Percentiles rank a stretch among this genome's conserved stretches.
Conservation (phyloP, 2,888 invertebrate genomes). For the Taphrorychus bicolor region DNA sequence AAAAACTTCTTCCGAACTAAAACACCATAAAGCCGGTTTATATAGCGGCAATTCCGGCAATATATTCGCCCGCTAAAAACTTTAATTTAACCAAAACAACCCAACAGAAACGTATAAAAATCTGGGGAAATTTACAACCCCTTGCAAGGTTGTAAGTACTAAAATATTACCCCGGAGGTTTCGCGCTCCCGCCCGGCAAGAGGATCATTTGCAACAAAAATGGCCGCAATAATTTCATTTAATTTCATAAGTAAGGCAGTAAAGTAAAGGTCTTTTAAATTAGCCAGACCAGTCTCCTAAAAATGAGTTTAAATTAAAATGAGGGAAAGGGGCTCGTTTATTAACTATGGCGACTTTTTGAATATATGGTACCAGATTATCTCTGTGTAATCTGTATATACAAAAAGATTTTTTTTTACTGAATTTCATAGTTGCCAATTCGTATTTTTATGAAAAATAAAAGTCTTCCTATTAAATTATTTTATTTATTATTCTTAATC, state of each 20-base stretch:
- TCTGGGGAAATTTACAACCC: constrained; percentile 29
- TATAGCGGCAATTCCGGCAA: background rate
- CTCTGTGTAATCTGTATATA: too few species aligned
- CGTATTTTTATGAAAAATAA: too few species aligned
- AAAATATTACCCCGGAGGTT: constrained; percentile 33
- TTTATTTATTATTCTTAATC: too few species aligned
- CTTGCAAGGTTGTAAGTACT: constrained; percentile 33
- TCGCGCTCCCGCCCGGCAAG: constrained; percentile 24
- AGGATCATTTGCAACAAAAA: constrained; percentile 37
- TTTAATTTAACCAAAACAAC: constrained; percentile 13
- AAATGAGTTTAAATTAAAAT: background rate
- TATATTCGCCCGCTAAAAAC: constrained; percentile 1
- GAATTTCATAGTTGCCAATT: too few species aligned
- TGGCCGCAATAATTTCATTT: constrained; percentile 35
- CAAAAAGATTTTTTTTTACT: too few species aligned
- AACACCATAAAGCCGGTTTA: background rate
- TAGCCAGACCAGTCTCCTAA: background rate
- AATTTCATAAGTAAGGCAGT: constrained; percentile 34
- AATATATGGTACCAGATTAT: too few species aligned
- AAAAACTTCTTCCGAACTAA: background rate
- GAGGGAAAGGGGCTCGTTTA: background rate
- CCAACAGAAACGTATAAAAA: constrained; percentile 25
- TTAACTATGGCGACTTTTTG: too few species aligned
- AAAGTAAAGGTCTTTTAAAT: constrained; percentile 35
- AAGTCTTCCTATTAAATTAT: too few species aligned